Evolutionary conservation across 2,113 vertebrate genomes (phyloP), one percentile per base, ranked within the genome.

Genomic region (Engraulis encrasicolus): DNA sequence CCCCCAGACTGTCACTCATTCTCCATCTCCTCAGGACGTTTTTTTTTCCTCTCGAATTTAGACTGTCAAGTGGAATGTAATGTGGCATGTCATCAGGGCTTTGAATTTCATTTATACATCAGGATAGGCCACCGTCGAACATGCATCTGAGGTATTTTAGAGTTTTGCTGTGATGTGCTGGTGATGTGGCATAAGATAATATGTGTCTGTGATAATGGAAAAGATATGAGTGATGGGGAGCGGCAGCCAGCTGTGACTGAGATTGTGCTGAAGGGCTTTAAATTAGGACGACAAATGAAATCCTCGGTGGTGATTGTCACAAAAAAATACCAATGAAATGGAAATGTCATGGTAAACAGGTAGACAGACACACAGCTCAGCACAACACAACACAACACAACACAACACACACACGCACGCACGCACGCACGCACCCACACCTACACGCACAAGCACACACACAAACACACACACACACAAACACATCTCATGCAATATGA

Each of bases 321-420:
- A 50, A 80, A 54, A 45, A 74, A 82, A 52, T 54, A 83, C 78
- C 83, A 90, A 90, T 93, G 89, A 92, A 90, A 93, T 86, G 82
- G 85, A 91, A 93, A 93, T 92, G 91, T 92, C 91, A 92, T 89
- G 88, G 78, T 50, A 89, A 89, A 91, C 92, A 91, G 87, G 89
- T 85, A 83, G 3, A 50, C 3, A 17, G 1, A 86, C 50, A 34
- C 78, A 78, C 40, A 18, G n/a, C n/a, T n/a, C n/a, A n/a, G n/a
- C 50, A 17, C 31, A n/a, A 23, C 50, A 31, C 19, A 78, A 79
- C 78, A 71, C n/a, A 78, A 86, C 86, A 78, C 80, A 66, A 45
- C 52, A 34, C 20, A 36, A n/a, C n/a, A n/a, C n/a, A n/a, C n/a
- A n/a, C n/a, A n/a, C n/a, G n/a, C n/a, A n/a, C n/a, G n/a, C n/a